Conservation (phyloP, 2,888 invertebrate genomes). For the Apotomis turbidana region DNA sequence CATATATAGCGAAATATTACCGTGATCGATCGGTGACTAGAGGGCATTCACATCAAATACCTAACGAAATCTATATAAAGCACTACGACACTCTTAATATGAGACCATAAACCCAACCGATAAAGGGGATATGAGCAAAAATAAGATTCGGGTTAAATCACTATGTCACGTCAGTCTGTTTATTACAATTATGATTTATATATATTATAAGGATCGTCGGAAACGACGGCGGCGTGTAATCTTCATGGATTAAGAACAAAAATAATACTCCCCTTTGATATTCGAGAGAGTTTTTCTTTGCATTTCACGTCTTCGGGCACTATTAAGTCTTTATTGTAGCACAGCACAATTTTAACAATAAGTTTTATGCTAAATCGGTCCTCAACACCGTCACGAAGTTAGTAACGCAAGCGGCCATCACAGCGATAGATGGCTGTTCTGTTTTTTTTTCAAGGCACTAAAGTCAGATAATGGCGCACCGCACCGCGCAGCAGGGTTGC, state of each 20-base stretch:
- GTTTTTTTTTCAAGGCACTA: slow-evolving; percentile 25
- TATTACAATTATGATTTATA: slow-evolving; percentile 57
- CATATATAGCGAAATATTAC: slow-evolving; percentile 21
- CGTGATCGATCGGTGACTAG: slow-evolving; percentile 33
- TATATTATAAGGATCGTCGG: slow-evolving; percentile 60
- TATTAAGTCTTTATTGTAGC: slow-evolving; percentile 62
- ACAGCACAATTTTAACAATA: slow-evolving; percentile 60
- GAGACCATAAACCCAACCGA: slow-evolving; percentile 8
- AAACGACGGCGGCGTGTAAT: slow-evolving; percentile 61
- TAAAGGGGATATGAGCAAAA: too few species aligned
- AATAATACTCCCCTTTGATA: slow-evolving; percentile 77
- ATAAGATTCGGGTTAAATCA: slow-evolving; percentile 48
- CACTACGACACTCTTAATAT: slow-evolving; percentile 4
- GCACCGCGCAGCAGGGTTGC: too few species aligned
- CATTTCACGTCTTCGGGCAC: slow-evolving; percentile 77
- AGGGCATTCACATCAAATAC: slow-evolving; percentile 30
- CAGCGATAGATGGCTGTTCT: slow-evolving; percentile 52
- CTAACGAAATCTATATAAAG: slow-evolving; percentile 12
- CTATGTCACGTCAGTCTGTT: slow-evolving; percentile 63
- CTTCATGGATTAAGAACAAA: slow-evolving; percentile 53
- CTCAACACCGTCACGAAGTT: slow-evolving; percentile 71
- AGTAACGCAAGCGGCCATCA: slow-evolving; percentile 71
- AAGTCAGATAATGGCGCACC: slow-evolving; percentile 22
- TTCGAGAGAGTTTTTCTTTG: slow-evolving; percentile 80
- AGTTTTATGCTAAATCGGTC: slow-evolving; percentile 63